Evolutionary conservation across 30 jellyfish, hydroid and myxozoan genomes (phyloP).

Genomic region (Pseudorhiza aurosa): DNA sequence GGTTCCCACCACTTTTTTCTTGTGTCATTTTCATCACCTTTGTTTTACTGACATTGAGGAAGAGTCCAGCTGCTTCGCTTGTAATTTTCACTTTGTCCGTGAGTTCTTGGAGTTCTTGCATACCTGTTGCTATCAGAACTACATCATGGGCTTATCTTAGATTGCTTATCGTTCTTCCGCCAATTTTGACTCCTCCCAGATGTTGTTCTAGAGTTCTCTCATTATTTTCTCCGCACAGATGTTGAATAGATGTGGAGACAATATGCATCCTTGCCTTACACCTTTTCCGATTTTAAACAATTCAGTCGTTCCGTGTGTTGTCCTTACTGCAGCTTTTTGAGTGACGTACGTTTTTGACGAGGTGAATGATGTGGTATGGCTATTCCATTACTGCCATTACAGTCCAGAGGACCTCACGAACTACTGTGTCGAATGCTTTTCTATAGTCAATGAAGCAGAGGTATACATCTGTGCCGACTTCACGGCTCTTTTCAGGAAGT

Average conservation of each 20-base stretch:
- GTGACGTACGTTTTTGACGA: constrained; percentile 12
- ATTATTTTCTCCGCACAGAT: constrained; percentile 20
- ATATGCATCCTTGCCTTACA: constrained; percentile 31
- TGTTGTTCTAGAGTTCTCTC: constrained; percentile 6
- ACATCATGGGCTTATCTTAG: constrained; percentile 31
- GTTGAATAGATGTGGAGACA: constrained; percentile 33
- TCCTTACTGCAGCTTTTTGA: constrained; percentile 34
- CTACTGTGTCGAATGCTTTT: constrained; percentile 50
- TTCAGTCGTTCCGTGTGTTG: constrained; percentile 3
- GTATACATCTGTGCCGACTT: neutral
- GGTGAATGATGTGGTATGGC: constrained; percentile 36
- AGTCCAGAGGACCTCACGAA: constrained; percentile 13
- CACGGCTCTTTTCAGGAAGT: constrained; percentile 8
- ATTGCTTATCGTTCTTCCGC: constrained; percentile 5
- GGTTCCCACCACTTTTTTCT: constrained; percentile 11
- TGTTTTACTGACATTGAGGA: constrained; percentile 21
- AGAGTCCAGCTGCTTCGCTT: constrained; percentile 28
- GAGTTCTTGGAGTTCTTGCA: neutral
- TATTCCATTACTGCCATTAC: constrained; percentile 11
- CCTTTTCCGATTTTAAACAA: constrained; percentile 16
- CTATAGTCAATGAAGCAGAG: constrained; percentile 23
- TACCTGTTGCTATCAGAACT: neutral
- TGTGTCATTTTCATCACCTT: neutral
- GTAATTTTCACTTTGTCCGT: neutral
- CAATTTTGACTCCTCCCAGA: constrained; percentile 26